phyloP scores from a whole-genome alignment of 2,888 invertebrate species.

The Pyrrhosoma nymphula region DNA sequence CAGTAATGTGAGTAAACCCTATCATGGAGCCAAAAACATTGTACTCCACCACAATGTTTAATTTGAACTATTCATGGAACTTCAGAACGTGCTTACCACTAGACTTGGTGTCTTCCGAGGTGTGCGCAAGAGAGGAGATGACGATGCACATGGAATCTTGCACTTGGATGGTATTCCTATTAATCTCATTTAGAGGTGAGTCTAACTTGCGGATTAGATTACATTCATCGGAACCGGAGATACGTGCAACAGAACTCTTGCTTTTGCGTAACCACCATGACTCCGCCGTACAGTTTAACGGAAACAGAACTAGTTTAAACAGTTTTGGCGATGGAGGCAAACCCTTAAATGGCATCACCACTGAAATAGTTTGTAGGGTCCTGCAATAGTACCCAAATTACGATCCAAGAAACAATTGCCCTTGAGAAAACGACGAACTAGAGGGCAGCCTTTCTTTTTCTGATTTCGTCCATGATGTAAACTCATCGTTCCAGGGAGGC shows the following conservation, averaged over 20 bases:
- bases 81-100: not conserved
- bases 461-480: not conserved
- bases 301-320: slow-evolving; percentile 48
- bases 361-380: not conserved
- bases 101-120: not conserved
- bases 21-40: not conserved
- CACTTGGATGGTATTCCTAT: not conserved
- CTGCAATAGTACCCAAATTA: not conserved
- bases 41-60: not conserved
- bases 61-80: not conserved
- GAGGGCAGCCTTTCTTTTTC: not conserved
- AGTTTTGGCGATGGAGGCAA: not conserved
- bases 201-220: not conserved
- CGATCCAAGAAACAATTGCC: not conserved
- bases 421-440: not conserved
- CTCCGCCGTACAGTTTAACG: slow-evolving; percentile 43
- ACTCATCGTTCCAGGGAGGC: not conserved
- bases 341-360: slow-evolving; percentile 4
- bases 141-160: not conserved
- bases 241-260: not conserved
- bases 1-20: no score
- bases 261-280: not conserved
- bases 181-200: not conserved
- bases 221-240: not conserved
- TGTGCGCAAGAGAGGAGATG: not conserved